These are phyloP conservation scores for Cryptus viduatorius DNA, from an alignment of 2,888 invertebrate genomes.

Conservation along the genomic window DNA sequence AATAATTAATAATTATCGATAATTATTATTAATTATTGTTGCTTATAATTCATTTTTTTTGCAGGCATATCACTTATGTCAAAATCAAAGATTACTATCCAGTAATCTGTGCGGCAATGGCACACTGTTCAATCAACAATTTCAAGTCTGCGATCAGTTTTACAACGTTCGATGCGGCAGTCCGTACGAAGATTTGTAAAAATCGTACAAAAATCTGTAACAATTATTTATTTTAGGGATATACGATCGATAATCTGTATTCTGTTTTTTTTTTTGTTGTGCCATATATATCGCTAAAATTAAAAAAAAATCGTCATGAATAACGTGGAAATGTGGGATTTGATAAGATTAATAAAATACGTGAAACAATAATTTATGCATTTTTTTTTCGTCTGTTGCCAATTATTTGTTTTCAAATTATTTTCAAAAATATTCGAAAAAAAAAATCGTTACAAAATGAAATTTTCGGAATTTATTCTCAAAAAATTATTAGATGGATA, in stretches of 20 bases:
- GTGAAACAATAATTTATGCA: not conserved
- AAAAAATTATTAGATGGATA: too few species aligned
- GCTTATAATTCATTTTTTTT: constrained; percentile 68
- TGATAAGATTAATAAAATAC: not conserved
- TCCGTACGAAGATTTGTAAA: constrained; percentile 87
- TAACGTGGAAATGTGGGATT: not conserved
- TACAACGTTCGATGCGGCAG: constrained; percentile 89
- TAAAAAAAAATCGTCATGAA: not conserved
- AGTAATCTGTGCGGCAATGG: constrained; percentile 89
- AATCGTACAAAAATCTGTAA: not conserved
- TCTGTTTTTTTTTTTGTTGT: constrained; percentile 18
- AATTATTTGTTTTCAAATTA: too few species aligned
- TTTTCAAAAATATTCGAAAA: too few species aligned
- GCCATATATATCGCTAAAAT: constrained; percentile 1
- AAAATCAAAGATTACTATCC: constrained; percentile 86
- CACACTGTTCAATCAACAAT: constrained; percentile 89
- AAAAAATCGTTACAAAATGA: too few species aligned
- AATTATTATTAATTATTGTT: not conserved
- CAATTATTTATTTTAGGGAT: constrained; percentile 19
- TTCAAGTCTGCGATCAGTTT: constrained; percentile 90
- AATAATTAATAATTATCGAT: too few species aligned
- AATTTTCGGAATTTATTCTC: too few species aligned
- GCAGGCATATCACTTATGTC: constrained; percentile 89
- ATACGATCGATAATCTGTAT: constrained; percentile 1
- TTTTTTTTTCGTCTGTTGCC: too few species aligned